These are phyloP conservation scores for Chalcis sispes DNA, from an alignment of 2,888 invertebrate genomes.

Conservation along the genomic window DNA sequence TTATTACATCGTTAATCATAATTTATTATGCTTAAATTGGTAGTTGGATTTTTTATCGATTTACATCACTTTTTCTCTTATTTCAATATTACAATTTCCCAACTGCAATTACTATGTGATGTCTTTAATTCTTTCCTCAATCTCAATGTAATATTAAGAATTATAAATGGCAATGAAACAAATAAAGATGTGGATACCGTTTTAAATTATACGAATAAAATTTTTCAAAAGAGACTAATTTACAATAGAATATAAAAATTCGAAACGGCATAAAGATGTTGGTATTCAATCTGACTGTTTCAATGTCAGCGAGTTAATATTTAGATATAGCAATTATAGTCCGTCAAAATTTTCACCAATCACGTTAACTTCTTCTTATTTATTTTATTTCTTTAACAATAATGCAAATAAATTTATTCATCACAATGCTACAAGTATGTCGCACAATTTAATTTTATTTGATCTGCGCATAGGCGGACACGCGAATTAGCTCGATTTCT, in stretches of 20 bases:
- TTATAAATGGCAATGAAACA: not conserved
- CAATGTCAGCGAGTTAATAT: slow-evolving; percentile 1
- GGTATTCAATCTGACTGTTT: not conserved
- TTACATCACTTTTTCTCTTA: not conserved
- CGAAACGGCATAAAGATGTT: not conserved
- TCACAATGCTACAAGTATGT: slow-evolving; percentile 16
- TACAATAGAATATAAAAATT: not conserved
- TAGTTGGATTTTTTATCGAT: not conserved
- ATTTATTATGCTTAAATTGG: not conserved
- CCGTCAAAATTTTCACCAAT: slow-evolving; percentile 21
- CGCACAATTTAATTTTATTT: slow-evolving; percentile 42
- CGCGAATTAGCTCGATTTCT: slow-evolving; percentile 26
- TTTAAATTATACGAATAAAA: not conserved
- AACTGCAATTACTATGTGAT: slow-evolving; percentile 31
- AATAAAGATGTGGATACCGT: not conserved
- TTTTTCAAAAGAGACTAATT: too few species aligned
- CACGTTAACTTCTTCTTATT: slow-evolving; percentile 11
- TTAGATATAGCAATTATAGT: slow-evolving; percentile 9
- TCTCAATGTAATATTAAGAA: not conserved
- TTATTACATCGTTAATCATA: not conserved
- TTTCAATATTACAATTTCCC: not conserved
- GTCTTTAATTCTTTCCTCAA: slow-evolving; percentile 17
- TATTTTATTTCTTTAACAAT: slow-evolving; percentile 13
- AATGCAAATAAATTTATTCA: slow-evolving; percentile 22
- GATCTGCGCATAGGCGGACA: slow-evolving; percentile 12